A percentile compares a stretch with the other conserved stretches of the same genome.
Conservation (phyloP, 1,140 invertebrate genomes). For the Anoplolepis gracilipes region DNA sequence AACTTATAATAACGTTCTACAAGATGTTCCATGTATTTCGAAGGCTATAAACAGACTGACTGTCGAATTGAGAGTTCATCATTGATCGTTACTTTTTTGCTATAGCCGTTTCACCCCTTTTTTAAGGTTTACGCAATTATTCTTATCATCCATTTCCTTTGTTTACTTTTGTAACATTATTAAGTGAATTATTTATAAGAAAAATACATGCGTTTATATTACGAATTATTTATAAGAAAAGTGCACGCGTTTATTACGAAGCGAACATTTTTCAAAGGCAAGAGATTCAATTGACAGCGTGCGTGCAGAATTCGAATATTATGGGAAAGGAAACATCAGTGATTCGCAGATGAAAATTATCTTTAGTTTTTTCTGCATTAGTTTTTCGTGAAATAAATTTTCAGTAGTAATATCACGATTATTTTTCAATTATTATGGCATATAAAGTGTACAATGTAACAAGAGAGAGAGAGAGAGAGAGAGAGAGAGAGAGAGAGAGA, state of each 20-base stretch:
- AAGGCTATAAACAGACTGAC: background rate
- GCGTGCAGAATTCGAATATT: background rate
- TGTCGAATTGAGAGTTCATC: background rate
- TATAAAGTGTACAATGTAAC: background rate
- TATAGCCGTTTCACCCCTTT: background rate
- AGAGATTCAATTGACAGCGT: background rate
- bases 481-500: no score
- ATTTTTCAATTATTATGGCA: background rate
- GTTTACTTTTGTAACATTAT: background rate
- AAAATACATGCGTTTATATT: no score
- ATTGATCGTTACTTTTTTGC: background rate
- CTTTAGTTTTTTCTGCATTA: background rate
- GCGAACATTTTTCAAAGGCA: background rate
- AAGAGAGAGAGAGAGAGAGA: no score
- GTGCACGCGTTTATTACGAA: background rate
- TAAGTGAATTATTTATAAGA: background rate
- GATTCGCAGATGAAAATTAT: background rate
- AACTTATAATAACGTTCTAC: constrained; percentile 14
- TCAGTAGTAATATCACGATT: background rate
- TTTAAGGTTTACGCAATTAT: background rate
- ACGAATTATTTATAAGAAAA: no score
- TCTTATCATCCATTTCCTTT: background rate
- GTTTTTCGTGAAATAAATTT: background rate
- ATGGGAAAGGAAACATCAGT: background rate
- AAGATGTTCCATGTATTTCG: constrained; percentile 25